These are phyloP conservation scores for Glaucopsyche alexis DNA, from an alignment of 2,888 invertebrate genomes.

Conservation along the genomic window DNA sequence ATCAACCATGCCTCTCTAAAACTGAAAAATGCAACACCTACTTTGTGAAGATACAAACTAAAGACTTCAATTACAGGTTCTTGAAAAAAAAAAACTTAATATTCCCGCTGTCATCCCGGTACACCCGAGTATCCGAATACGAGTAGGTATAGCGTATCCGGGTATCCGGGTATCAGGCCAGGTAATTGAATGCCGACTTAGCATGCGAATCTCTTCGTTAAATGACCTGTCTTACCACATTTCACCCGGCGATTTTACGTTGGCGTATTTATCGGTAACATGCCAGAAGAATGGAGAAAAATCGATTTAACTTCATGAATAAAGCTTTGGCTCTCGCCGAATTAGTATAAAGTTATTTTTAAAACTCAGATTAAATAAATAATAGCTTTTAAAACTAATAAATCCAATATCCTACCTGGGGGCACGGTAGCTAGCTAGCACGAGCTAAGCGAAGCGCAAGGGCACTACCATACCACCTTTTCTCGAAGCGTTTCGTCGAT, in stretches of 20 bases:
- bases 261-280: background rate
- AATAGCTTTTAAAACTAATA: too few species aligned
- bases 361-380: too few species aligned
- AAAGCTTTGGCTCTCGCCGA: too few species aligned
- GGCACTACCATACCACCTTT: too few species aligned
- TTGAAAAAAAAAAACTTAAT: background rate
- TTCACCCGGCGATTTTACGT: background rate
- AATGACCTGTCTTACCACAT: slow-evolving; percentile 13
- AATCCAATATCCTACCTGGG: too few species aligned
- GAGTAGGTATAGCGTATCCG: background rate
- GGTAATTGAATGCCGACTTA: slow-evolving; percentile 25
- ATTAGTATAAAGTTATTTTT: too few species aligned
- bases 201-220: slow-evolving; percentile 13
- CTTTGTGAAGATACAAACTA: too few species aligned
- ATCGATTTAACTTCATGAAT: background rate
- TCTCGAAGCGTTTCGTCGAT: too few species aligned
- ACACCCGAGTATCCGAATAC: slow-evolving; percentile 6
- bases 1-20: too few species aligned
- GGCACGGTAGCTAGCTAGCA: too few species aligned
- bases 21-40: too few species aligned
- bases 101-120: background rate
- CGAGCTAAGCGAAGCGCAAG: too few species aligned
- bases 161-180: background rate
- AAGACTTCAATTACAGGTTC: background rate
- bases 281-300: background rate